Evolutionary conservation across 2,888 invertebrate species (phyloP).

Genomic region (Drosophila prolongata): DNA sequence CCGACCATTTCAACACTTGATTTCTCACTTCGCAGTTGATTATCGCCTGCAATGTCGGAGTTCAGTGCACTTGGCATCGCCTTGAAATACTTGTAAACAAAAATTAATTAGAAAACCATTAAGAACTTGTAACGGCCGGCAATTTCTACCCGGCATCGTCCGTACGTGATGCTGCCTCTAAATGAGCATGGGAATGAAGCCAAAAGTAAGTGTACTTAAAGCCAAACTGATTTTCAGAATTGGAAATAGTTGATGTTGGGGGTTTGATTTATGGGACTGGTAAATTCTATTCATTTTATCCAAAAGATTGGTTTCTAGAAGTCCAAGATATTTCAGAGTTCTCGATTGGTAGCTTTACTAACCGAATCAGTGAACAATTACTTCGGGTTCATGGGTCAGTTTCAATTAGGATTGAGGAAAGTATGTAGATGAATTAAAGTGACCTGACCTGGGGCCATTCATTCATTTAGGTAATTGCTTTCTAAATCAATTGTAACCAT

Average conservation of each 20-base stretch:
- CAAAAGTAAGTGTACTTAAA: slow-evolving; percentile 25
- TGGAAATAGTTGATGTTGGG: slow-evolving; percentile 8
- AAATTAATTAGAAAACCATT: slow-evolving; percentile 76
- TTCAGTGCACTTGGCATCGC: slow-evolving; percentile 66
- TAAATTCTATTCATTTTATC: slow-evolving; percentile 12
- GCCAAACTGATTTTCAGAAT: slow-evolving; percentile 12
- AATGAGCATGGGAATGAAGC: slow-evolving; percentile 60
- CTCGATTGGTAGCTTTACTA: neutral
- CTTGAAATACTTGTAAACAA: slow-evolving; percentile 42
- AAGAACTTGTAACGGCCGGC: slow-evolving; percentile 47
- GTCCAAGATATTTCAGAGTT: neutral
- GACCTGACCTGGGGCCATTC: neutral
- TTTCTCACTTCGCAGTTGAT: slow-evolving; percentile 55
- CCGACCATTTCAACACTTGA: slow-evolving; percentile 45
- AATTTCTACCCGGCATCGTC: slow-evolving; percentile 12
- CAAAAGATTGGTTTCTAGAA: too few relatives aligned
- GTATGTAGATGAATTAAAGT: neutral
- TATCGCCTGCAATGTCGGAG: slow-evolving; percentile 34
- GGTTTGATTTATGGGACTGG: neutral
- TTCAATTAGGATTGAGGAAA: neutral
- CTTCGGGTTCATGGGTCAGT: slow-evolving; percentile 3
- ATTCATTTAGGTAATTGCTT: neutral
- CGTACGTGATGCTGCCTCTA: slow-evolving; percentile 52
- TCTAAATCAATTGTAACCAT: slow-evolving; percentile 7
- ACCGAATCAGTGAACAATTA: slow-evolving; percentile 20